Evolutionary conservation across 2,797 vertebrate species (phyloP).

Genomic region (Iguana delicatissima): DNA sequence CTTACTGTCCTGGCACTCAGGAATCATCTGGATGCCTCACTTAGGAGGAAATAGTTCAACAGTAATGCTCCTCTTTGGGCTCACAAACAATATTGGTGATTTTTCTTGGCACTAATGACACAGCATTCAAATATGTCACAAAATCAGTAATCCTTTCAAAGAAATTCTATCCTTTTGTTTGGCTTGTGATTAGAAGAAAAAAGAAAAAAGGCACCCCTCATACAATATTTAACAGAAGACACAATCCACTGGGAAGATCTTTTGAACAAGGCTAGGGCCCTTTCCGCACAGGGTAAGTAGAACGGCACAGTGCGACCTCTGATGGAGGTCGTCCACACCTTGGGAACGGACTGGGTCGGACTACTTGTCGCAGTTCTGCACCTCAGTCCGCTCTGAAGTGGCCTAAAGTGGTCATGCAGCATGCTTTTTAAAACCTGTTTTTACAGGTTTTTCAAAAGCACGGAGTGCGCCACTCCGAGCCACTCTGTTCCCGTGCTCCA

Average conservation of each 20-base stretch:
- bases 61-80: not conserved
- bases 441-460: no score
- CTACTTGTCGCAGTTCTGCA: no score
- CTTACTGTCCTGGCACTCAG: not conserved
- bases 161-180: not conserved
- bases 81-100: not conserved
- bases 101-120: not conserved
- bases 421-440: no score
- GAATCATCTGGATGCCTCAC: not conserved
- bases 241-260: not conserved
- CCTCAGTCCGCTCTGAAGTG: no score
- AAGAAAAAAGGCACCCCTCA: not conserved
- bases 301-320: no score
- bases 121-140: not conserved
- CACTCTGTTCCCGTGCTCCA: no score
- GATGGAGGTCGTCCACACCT: no score
- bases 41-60: not conserved
- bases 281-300: no score
- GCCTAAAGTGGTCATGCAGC: no score
- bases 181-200: not conserved
- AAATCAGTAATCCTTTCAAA: not conserved
- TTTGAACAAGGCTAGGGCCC: not conserved
- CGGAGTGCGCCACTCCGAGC: no score
- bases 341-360: no score
- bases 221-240: not conserved